phyloP scores from a whole-genome alignment of 1,140 invertebrate genomes.

The Drosophila ficusphila region DNA sequence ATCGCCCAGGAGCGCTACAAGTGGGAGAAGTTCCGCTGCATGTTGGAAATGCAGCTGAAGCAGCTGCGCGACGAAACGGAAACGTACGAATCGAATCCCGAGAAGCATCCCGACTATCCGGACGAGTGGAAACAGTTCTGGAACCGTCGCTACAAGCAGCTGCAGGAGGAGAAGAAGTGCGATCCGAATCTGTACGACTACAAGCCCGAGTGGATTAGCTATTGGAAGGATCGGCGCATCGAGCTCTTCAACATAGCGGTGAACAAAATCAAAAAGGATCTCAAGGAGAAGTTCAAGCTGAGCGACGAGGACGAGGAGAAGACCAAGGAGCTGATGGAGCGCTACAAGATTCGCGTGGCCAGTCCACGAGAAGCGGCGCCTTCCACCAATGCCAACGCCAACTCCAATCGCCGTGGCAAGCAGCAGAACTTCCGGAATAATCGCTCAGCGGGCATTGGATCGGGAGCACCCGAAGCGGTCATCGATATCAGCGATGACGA shows the following conservation, averaged over 20 bases:
- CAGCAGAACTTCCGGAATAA: conserved; percentile 41
- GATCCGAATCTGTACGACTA: conserved; percentile 92
- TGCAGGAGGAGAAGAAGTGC: conserved; percentile 89
- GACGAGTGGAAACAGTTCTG: conserved; percentile 95
- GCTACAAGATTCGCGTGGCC: conserved; percentile 67
- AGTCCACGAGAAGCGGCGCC: conserved; percentile 26
- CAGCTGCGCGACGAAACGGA: conserved; percentile 87
- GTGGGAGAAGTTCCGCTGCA: conserved; percentile 85
- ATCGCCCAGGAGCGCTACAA: conserved; percentile 85
- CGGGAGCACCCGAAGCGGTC: conserved; percentile 28
- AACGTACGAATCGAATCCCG: conserved; percentile 92
- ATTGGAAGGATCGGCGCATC: conserved; percentile 92
- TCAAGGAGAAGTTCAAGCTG: conserved; percentile 85
- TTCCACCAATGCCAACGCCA: too few relatives aligned
- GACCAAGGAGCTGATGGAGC: conserved; percentile 71
- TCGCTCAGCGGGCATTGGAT: neutral
- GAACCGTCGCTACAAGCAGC: conserved; percentile 92
- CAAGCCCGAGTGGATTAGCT: conserved; percentile 93
- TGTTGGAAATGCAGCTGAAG: conserved; percentile 79
- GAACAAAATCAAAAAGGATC: conserved; percentile 84
- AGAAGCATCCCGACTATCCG: conserved; percentile 93
- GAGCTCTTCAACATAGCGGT: conserved; percentile 88
- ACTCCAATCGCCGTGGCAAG: conserved; percentile 46
- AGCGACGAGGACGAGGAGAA: conserved; percentile 80
- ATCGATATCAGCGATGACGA: conserved; percentile 83